Evolutionary conservation across 2,113 vertebrate genomes (phyloP), one percentile per base, ranked within the genome.

Genomic region (Ceratotherium simum): DNA sequence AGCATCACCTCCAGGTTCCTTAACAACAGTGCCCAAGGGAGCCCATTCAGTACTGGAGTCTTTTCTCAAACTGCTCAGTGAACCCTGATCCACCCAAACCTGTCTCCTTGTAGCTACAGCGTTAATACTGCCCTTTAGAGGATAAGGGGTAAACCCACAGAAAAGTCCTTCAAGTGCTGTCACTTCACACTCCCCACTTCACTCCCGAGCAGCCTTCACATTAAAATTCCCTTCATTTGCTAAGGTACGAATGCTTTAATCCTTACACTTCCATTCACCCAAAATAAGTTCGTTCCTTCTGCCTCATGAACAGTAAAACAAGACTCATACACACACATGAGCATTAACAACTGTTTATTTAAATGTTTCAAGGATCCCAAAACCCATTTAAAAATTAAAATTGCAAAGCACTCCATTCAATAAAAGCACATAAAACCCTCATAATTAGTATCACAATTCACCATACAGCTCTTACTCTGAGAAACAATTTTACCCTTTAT

Each of bases 311-410:
- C 25, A 39, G 5, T 29, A 78, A 76, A 29, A 6, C 18, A 56
- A 51, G 9, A 91, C 31, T 65, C 42, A 39, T 8, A 20, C 0
- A 2, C 23, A 70, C 1, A 23, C 0, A 1, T n/a, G 31, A 51
- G 23, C 65, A 78, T 80, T 54, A 80, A 69, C 20, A 89, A 83
- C 62, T 86, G 64, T 97, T 97, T 98, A 97, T 90, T 97, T 60
- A 64, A 88, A 60, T 3, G 78, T 33, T 60, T 75, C 80, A 13
- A 92, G 58, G 42, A 80, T 39, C 79, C 72, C 58, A 78, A 88
- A 85, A 58, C 81, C 80, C 72, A 89, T 46, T 96, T 88, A 95
- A 91, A 95, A 91, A 90, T 29, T 39, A 72, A 92, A 95, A 42
- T 23, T 58, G 60, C 75, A 67, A 83, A 95, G 72, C 75, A 64